Evolutionary conservation across 2,113 vertebrate species (phyloP).

Genomic region (Scophthalmus maximus): DNA sequence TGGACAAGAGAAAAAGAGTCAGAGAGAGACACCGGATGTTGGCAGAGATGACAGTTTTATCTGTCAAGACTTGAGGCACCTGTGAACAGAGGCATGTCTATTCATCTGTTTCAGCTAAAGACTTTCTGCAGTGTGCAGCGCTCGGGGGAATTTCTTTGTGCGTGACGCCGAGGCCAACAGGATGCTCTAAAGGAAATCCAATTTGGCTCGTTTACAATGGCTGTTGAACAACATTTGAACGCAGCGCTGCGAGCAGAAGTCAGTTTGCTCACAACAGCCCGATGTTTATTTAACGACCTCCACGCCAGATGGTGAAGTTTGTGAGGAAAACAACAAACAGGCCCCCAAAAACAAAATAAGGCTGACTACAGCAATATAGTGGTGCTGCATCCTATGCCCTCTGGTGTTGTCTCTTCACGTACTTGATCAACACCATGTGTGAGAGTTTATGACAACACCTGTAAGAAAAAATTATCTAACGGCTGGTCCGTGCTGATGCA

Average conservation of each 20-base stretch:
- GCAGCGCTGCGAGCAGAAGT: not conserved
- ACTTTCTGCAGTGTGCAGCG: not conserved
- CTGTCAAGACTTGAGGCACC: not conserved
- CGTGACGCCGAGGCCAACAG: not conserved
- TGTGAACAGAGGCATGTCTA: not conserved
- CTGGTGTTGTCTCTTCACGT: not conserved
- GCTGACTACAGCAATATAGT: not conserved
- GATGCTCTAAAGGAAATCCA: not conserved
- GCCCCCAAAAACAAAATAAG: not conserved
- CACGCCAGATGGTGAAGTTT: not conserved
- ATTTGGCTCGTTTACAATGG: not conserved
- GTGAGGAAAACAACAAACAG: not conserved
- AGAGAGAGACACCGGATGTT: not conserved
- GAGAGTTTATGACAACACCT: not conserved
- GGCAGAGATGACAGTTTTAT: not conserved
- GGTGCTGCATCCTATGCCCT: not conserved
- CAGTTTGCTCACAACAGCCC: not conserved
- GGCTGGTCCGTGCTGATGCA: not conserved
- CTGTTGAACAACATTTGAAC: not conserved
- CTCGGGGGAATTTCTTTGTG: not conserved
- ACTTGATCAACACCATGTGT: not conserved
- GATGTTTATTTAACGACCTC: not conserved
- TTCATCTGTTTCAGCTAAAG: not conserved
- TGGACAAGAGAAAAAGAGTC: slow-evolving; percentile 53
- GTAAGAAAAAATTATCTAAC: not conserved